Evolutionary conservation across 2,113 vertebrate genomes (phyloP).

Genomic region (Rhinichthys klamathensis): DNA sequence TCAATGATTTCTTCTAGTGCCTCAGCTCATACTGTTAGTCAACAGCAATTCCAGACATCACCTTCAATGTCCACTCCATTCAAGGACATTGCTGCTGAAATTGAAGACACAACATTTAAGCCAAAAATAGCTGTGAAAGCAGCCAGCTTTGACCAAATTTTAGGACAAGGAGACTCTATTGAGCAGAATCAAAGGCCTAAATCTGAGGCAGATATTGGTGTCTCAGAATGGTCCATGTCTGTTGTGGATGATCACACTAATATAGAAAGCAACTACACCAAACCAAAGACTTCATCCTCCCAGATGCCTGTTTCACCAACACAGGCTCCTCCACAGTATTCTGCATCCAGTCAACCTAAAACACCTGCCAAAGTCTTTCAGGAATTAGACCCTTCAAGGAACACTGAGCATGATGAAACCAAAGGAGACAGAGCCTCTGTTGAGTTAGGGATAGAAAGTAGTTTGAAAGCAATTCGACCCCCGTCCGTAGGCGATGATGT

Average conservation of each 20-base stretch:
- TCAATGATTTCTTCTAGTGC: conserved; percentile 55
- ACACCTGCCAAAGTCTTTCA: neutral
- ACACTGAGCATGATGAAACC: conserved; percentile 81
- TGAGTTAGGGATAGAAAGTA: conserved; percentile 85
- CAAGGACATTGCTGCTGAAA: conserved; percentile 66
- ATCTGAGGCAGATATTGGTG: conserved; percentile 64
- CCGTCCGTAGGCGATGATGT: conserved; percentile 87
- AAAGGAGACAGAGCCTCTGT: conserved; percentile 84
- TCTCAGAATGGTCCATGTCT: conserved; percentile 27
- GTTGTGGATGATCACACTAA: conserved; percentile 62
- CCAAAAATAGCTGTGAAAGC: conserved; percentile 80
- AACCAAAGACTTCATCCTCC: conserved; percentile 74
- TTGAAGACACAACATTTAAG: conserved; percentile 76
- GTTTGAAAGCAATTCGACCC: conserved; percentile 75
- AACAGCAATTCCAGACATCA: conserved; percentile 59
- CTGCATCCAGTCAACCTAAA: conserved; percentile 47
- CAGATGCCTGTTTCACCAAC: conserved; percentile 75
- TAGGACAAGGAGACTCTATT: conserved; percentile 44
- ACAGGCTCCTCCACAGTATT: conserved; percentile 53
- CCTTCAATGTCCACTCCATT: conserved; percentile 57
- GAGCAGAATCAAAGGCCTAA: conserved; percentile 60
- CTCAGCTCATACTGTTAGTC: conserved; percentile 20
- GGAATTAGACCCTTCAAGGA: neutral
- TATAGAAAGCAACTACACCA: conserved; percentile 67
- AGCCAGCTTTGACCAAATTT: conserved; percentile 57